Base-by-base conservation (phyloP, 2,113 vertebrate genomes). In the Gnathonemus longibarbis region DNA sequence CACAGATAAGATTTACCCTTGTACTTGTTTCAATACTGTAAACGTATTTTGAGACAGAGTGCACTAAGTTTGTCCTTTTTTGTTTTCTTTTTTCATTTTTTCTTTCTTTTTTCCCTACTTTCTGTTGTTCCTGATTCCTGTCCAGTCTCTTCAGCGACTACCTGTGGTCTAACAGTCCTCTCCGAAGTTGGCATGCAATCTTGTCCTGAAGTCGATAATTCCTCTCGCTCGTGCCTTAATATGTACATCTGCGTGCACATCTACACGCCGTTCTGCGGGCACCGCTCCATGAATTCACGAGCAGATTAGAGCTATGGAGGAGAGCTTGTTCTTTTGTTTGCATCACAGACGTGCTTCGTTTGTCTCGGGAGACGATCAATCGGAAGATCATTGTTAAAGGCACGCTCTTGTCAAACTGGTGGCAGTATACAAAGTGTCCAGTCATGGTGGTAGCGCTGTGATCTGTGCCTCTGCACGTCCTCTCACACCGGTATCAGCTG, bases 1-100 rank as follows among this genome's bases (percentile, higher is more conserved):
- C 97, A 97, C 97, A 97, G 95, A 97, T 97, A 95, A 97, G 97
- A 96, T 97, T 98, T 97, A 98, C 97, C 97, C 97, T 98, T 98
- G 97, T 98, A 98, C 97, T 98, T 97, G 97, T 98, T 95, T 97
- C 97, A 98, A 98, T 98, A 98, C 98, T 99, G 98, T 99, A 99
- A 99, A 99, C 98, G 96, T 98, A 98, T 98, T 98, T 98, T 97
- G 98, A 98, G 97, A 99, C 97, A 97, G 98, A 98, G 98, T 98
- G 97, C 97, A 96, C 96, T 97, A 96, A 96, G 96, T 94, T 92
- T 86, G 74, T 80, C 74, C 74, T 35, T 80, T 80, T 39, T 17
- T 42, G 11, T 77, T 77, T 77, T 15, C 13, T 77, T 31, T 77
- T 39, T 77, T 39, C 1, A 7, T 90, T 70, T 31, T 70, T 70